Conservation (phyloP, 1,140 invertebrate species). For the Bicyclus anynana region DNA sequence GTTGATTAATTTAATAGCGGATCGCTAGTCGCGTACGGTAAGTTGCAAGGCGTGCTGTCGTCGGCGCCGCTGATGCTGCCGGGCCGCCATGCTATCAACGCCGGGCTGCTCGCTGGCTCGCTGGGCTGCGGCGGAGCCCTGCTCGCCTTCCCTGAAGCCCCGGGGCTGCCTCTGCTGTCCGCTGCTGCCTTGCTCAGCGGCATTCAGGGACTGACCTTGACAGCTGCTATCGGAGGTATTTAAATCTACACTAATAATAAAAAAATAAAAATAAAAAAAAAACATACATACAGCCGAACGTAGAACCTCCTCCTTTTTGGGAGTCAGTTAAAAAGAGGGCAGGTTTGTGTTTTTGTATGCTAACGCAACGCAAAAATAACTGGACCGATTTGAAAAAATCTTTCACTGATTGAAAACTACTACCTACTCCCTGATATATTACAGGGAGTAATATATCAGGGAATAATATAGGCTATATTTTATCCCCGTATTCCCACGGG, state of each 20-base stretch:
- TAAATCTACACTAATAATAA: not conserved
- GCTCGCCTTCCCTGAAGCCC: conserved; percentile 82
- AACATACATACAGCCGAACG: too few species aligned
- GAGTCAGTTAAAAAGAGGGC: too few species aligned
- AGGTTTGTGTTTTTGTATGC: too few species aligned
- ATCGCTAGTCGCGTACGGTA: conserved; percentile 93
- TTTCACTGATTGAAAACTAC: too few species aligned
- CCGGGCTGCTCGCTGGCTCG: conserved; percentile 82
- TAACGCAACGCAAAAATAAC: too few species aligned
- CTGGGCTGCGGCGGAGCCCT: conserved; percentile 85
- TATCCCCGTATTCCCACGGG: too few species aligned
- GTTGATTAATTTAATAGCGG: conserved; percentile 79
- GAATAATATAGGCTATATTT: too few species aligned
- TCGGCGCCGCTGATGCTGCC: conserved; percentile 89
- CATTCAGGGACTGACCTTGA: conserved; percentile 91
- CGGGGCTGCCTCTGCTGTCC: conserved; percentile 81
- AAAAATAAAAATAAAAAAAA: too few species aligned
- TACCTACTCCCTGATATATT: too few species aligned
- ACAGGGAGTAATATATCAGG: too few species aligned
- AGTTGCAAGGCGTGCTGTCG: conserved; percentile 89
- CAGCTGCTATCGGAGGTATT: conserved; percentile 91
- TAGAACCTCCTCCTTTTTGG: too few species aligned
- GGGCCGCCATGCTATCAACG: conserved; percentile 89
- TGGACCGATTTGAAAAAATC: too few species aligned
- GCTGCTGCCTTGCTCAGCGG: conserved; percentile 84